Evolutionary conservation across 1,140 invertebrate species (phyloP), one percentile per base, ranked within the genome.

Genomic region (Drosophila triauraria): DNA sequence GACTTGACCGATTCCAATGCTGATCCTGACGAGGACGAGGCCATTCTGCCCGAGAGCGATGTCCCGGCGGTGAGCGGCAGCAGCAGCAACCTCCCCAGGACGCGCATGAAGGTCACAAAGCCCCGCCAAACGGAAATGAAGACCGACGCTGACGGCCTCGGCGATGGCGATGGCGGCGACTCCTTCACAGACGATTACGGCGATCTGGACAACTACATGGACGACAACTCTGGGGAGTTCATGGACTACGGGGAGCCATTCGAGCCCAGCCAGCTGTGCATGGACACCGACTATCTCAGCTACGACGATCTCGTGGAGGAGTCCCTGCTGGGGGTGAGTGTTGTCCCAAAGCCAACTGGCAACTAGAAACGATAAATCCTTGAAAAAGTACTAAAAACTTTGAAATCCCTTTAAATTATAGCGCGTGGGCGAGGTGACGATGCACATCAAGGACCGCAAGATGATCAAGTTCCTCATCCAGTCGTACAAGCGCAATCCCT

Each of bases 391-490:
- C 27, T 7, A 20, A 20, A 0, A 20, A 20, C 20, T 20, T 20
- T 20, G 20, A 20, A 20, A 20, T 20, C n/a, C 62, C n/a, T 12
- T 38, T n/a, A 2, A 35, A 17, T n/a, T 30, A 12, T 23, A 85
- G 80, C 78, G 80, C n/a, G 88, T 88, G 44, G 64, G 78, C 3
- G 91, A 82, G 62, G 57, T 92, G 8, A 90, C 91, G 3, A 86
- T 86, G 85, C 91, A 92, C 61, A 92, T 92, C 12, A 92, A 92
- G 74, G 91, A 92, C 61, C 87, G 91, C 17, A 91, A 92, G 61
- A 92, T 92, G 91, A 92, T 92, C 44, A 80, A 91, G 79, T 92
- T 92, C 57, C 82, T 92, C 48, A 92, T 92, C 20, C 84, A 92
- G 7, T 86, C 91, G 25, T 92, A 92, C 70, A 77, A 91, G 25